These are phyloP conservation scores for Meliscaeva auricollis DNA, from an alignment of 2,888 invertebrate species.

Conservation along the genomic window DNA sequence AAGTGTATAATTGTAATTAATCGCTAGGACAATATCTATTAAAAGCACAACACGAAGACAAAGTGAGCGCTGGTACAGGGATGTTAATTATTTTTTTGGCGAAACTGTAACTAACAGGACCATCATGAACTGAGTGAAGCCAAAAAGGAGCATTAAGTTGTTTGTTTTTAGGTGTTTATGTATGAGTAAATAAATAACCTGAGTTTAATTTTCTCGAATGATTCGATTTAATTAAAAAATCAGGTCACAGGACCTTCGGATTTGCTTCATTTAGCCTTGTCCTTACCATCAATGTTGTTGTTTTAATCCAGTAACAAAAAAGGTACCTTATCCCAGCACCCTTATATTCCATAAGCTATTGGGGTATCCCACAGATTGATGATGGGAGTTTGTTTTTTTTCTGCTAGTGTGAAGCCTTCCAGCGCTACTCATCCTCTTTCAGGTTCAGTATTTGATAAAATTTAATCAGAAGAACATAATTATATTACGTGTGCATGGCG, in stretches of 20 bases:
- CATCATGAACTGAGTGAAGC: not conserved
- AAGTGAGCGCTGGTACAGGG: slow-evolving; percentile 44
- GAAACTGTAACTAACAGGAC: not conserved
- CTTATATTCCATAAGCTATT: not conserved
- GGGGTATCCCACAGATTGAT: slow-evolving; percentile 47
- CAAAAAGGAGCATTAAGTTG: slow-evolving; percentile 50
- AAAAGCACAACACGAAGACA: slow-evolving; percentile 40
- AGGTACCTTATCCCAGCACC: not conserved
- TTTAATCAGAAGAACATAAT: slow-evolving; percentile 74
- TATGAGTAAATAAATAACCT: slow-evolving; percentile 46
- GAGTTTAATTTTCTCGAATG: slow-evolving; percentile 63
- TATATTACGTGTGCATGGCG: slow-evolving; percentile 70
- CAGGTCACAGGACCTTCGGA: slow-evolving; percentile 64
- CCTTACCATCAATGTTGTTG: not conserved
- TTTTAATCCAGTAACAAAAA: slow-evolving; percentile 7
- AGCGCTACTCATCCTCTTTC: slow-evolving; percentile 38
- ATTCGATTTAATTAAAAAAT: slow-evolving; percentile 63
- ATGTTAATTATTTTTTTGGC: slow-evolving; percentile 44
- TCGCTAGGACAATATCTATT: slow-evolving; percentile 63
- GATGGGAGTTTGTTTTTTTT: slow-evolving; percentile 51
- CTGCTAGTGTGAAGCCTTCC: slow-evolving; percentile 13
- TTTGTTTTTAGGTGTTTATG: not conserved
- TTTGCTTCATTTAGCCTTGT: slow-evolving; percentile 30
- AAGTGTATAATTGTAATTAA: slow-evolving; percentile 69
- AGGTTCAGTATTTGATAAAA: slow-evolving; percentile 54